These are phyloP conservation scores for Gallinago undulata DNA, from an alignment of 2,113 vertebrate genomes.

Conservation along the genomic window DNA sequence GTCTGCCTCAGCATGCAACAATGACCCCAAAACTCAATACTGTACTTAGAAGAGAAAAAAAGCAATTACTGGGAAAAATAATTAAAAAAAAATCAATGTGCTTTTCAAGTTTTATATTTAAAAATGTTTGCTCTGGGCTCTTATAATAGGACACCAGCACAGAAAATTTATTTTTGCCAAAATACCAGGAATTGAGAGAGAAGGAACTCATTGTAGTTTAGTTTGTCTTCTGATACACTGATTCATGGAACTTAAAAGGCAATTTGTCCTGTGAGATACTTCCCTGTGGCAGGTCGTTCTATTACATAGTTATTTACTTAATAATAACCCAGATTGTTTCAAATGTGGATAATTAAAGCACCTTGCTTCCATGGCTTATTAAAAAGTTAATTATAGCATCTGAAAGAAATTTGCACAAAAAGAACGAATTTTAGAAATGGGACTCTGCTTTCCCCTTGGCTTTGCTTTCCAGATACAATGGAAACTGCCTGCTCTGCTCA, in stretches of 20 bases:
- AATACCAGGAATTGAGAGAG: background rate
- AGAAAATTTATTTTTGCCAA: background rate
- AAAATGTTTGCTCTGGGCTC: background rate
- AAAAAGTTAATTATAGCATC: background rate
- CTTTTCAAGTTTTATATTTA: background rate
- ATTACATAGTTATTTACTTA: constrained; percentile 10
- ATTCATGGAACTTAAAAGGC: background rate
- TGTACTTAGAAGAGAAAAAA: background rate
- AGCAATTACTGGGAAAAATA: background rate
- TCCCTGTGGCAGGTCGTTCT: background rate
- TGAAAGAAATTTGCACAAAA: background rate
- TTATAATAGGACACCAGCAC: background rate
- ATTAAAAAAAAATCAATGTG: background rate
- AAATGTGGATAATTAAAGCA: background rate
- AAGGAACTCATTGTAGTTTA: background rate
- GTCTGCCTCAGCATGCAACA: background rate
- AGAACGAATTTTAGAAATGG: background rate
- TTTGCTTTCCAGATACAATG: background rate
- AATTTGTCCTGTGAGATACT: background rate
- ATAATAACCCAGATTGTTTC: constrained; percentile 31
- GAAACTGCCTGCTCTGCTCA: background rate
- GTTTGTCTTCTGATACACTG: background rate
- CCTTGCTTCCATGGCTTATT: background rate
- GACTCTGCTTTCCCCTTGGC: background rate
- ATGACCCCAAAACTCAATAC: background rate